Evolutionary conservation across 2,113 vertebrate species (phyloP), one percentile per base, ranked within the genome.

Genomic region (Corapipo altera): DNA sequence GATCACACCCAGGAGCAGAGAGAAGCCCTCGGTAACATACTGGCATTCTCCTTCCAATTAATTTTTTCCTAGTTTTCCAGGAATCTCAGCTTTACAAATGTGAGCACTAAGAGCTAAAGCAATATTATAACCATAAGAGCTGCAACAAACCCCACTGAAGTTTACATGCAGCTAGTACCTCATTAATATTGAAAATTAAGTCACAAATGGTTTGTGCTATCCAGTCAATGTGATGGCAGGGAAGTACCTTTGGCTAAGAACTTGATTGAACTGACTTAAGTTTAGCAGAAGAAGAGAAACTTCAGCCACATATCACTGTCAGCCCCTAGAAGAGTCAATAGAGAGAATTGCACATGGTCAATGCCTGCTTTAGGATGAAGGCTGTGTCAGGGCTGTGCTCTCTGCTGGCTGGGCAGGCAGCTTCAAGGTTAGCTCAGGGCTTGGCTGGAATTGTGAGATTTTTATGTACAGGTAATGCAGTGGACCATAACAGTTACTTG

Each of bases 341-440:
- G 41, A 86, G 51, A 58, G 26, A 71, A 80, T 41, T 1, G 2
- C 2, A 32, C 1, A 0, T 33, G n/a, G 15, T 41, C 1, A 4
- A 30, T 54, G 26, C 12, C 54, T 35, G 5, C 30, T 32, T 35
- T 55, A 59, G 91, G 39, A 79, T 0, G 11, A 64, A 55, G 57
- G 33, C 22, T 78, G n/a, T 59, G 55, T 9, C 62, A 48, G 65
- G 41, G 37, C 2, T 11, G 1, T 2, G 4, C 44, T 52, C 46
- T 44, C 32, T 22, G 41, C n/a, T 1, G 8, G 44, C 71, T 37
- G 44, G 67, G 51, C 61, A 59, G 71, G 57, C 32, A 65, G 28
- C 37, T 28, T 74, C 22, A 15, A 61, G 43, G 39, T 22, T 37
- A 55, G 65, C 69, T 81, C 41, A 70, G 61, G 66, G 66, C 62